Conservation (phyloP, 2,797 vertebrate genomes). For the Acrocephalus scirpaceus region DNA sequence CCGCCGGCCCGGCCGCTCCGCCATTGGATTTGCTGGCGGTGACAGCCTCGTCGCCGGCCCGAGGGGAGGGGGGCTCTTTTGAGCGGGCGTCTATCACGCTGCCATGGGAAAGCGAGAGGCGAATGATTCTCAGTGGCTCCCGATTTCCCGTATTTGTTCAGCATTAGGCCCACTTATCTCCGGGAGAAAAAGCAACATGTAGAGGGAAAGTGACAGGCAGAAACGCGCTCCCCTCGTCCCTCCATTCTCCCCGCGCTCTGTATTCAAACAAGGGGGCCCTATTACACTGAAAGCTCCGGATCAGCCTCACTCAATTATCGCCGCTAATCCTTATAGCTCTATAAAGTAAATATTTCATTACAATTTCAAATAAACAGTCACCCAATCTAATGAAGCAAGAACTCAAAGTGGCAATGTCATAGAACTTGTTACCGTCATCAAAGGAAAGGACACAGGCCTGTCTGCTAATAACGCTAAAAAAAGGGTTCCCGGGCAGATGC, state of each 20-base stretch:
- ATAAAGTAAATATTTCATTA: conserved; percentile 99
- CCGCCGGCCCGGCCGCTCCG: conserved; percentile 85
- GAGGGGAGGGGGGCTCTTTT: conserved; percentile 78
- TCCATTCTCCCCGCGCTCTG: conserved; percentile 91
- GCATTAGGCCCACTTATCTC: conserved; percentile 99
- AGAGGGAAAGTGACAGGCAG: conserved; percentile 97
- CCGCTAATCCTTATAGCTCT: conserved; percentile 97
- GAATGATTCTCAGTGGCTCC: conserved; percentile 99
- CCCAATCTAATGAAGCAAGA: conserved; percentile 95
- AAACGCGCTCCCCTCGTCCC: conserved; percentile 89
- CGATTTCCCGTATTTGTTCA: conserved; percentile 99
- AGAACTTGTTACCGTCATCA: conserved; percentile 82
- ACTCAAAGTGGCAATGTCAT: conserved; percentile 86
- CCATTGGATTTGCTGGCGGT: conserved; percentile 96
- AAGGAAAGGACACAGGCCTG: conserved; percentile 78
- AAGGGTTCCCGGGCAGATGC: conserved; percentile 58
- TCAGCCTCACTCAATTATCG: conserved; percentile 98
- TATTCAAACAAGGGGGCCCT: conserved; percentile 97
- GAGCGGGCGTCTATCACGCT: conserved; percentile 92
- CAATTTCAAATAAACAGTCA: conserved; percentile 99
- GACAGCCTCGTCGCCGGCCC: conserved; percentile 95
- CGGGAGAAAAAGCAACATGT: conserved; percentile 99
- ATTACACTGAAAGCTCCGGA: conserved; percentile 82
- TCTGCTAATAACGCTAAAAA: conserved; percentile 70
- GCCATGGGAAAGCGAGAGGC: conserved; percentile 98